Conservation (phyloP, 2,888 invertebrate genomes). For the Drosophila mimetica region DNA sequence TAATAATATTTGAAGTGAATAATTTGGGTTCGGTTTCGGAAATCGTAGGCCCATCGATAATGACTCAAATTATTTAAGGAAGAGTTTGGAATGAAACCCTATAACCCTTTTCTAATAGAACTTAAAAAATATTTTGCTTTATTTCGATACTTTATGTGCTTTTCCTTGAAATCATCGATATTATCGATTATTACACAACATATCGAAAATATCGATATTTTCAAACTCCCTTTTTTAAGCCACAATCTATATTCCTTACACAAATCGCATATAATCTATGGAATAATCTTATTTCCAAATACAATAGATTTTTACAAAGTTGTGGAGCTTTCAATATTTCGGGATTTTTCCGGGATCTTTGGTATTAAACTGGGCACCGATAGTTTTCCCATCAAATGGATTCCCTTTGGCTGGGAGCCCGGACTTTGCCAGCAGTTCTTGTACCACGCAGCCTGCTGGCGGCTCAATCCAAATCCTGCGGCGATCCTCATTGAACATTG, state of each 20-base stretch:
- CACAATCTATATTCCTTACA: too few species aligned
- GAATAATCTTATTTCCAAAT: not conserved
- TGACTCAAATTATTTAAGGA: too few species aligned
- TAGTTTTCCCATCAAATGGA: not conserved
- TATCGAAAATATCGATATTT: too few species aligned
- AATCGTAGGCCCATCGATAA: not conserved
- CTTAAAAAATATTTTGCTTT: too few species aligned
- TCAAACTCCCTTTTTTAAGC: too few species aligned
- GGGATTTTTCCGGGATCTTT: not conserved
- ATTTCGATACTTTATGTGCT: too few species aligned
- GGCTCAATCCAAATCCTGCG: conserved; percentile 52
- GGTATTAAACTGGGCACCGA: not conserved
- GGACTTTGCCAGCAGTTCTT: conserved; percentile 61
- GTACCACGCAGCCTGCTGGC: conserved; percentile 54
- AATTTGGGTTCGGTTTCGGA: not conserved
- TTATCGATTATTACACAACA: too few species aligned
- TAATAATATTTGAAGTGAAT: conserved; percentile 2
- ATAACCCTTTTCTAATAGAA: too few species aligned
- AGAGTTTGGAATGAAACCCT: too few species aligned
- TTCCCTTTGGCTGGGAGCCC: conserved; percentile 14
- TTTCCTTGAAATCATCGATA: too few species aligned
- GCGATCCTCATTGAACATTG: conserved; percentile 41
- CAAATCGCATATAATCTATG: too few species aligned
- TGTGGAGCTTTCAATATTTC: not conserved
- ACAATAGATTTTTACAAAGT: not conserved